Evolutionary conservation across 2,797 vertebrate species (phyloP), one percentile per base, ranked within the genome.

Genomic region (Tapirus indicus): DNA sequence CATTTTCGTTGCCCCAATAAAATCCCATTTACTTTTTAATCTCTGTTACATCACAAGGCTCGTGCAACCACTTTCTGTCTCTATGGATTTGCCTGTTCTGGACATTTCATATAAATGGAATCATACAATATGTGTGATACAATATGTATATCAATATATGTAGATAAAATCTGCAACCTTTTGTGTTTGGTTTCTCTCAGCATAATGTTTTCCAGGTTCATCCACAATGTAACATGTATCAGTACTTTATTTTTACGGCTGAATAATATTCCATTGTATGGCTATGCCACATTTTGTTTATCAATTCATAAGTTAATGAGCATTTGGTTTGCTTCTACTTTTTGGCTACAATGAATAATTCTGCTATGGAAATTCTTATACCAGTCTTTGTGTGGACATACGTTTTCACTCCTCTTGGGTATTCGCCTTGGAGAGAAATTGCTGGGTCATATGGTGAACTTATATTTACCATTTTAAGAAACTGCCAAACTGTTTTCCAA

Each of bases 391-490:
- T 72, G 35, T 88, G 29, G 44, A 32, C 41, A 54, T 66, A 64
- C 29, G n/a, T 68, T 56, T 60, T 38, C 27, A 29, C 66, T 69
- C 60, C n/a, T 66, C 68, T 74, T 82, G 75, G 35, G 23, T 64
- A 82, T 49, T 60, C 3, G 72, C 29, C 66, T 52, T 58, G 54
- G 49, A 79, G 35, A 60, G 27, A 56, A 75, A 47, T 44, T 49
- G 9, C 62, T 87, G 38, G 9, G 21, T 54, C n/a, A 74, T 77
- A 77, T 41, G 21, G 16, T 72, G 82, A 77, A 91, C n/a, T 54
- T 80, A 72, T 14, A 88, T 60, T 83, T 86, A 27, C 52, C 21
- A 80, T 71, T 80, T 75, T 68, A 64, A 74, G 77, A 83, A 95
- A 84, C n/a, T 52, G 18, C 41, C 58, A 58, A 52, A 78, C 18